phyloP scores from a whole-genome alignment of 2,113 vertebrate species.

The Riparia riparia region DNA sequence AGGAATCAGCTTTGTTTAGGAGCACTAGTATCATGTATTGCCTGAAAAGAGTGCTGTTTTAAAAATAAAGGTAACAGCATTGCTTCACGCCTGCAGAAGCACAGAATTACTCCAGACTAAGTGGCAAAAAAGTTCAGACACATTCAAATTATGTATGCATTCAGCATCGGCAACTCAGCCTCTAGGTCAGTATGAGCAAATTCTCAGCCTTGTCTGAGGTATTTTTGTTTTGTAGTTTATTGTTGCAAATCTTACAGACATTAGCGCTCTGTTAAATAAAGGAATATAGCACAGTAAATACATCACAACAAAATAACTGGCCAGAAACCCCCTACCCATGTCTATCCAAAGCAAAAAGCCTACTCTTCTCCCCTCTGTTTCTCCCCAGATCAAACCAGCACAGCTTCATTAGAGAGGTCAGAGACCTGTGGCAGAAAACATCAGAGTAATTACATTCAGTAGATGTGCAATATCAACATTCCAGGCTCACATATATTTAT shows the following conservation, averaged over 20 bases:
- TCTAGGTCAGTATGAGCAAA: slow-evolving; percentile 13
- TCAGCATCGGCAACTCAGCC: background rate
- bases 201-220: slow-evolving; percentile 52
- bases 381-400: slow-evolving; percentile 70
- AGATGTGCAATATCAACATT: slow-evolving; percentile 86
- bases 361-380: background rate
- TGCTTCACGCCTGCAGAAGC: background rate
- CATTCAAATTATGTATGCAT: background rate
- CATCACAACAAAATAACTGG: slow-evolving; percentile 84
- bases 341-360: slow-evolving; percentile 17
- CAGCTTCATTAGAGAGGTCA: slow-evolving; percentile 75
- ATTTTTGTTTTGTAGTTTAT: slow-evolving; percentile 82
- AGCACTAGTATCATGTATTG: background rate
- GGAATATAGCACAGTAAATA: slow-evolving; percentile 84
- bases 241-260: slow-evolving; percentile 91
- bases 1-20: background rate
- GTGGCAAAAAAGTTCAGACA: background rate
- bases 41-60: background rate
- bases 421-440: slow-evolving; percentile 76
- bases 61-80: background rate
- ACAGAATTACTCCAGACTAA: background rate
- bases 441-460: slow-evolving; percentile 88
- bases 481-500: slow-evolving; percentile 78
- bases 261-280: slow-evolving; percentile 87
- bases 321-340: slow-evolving; percentile 12